Base-by-base conservation (phyloP, 2,888 invertebrate species). In the Trichopoda pennipes region DNA sequence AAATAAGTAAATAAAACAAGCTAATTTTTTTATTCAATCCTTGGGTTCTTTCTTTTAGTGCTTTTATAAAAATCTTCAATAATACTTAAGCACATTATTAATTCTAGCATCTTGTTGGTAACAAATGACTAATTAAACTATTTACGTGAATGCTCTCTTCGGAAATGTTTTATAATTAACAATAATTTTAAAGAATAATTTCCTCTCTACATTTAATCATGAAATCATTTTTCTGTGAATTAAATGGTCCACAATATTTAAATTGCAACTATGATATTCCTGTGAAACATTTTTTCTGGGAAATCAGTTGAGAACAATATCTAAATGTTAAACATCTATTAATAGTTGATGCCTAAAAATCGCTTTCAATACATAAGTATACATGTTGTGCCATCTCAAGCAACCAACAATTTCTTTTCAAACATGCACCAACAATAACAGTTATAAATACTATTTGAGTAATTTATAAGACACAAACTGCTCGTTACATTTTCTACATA, bases 401-500 rank as follows among this genome's bases (percentile, higher is more conserved):
- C 32, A 14, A 6, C 28, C 19, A 19, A 55, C 12, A 64, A 32
- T 47, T 53, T 44, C 44, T 32, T 44, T 14, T 66, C 7, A 32
- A 51, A 70, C 80, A 80, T 70, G 70, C 55, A 53, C n/a, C 49
- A 38, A 49, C 42, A 53, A 75, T 70, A 80, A 75, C 75, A 35
- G 80, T 80, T 80, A 80, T 75, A 80, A 60, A 35, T 66, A 76
- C 76, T 61, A 51, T 69, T 69, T 74, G 63, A 74, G 63, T 77
- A 53, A 55, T 60, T 69, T 47, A 77, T 58, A 19, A 77, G 73
- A 81, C 72, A 77, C 73, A 81, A 77, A 81, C 61, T 73, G 51
- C 49, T 63, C 53, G 76, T 68, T 60, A 51, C 73, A 49, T 53
- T 14, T 3, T n/a, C 16, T 19, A 51, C 81, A 81, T 81, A 77